These are phyloP conservation scores for Lacanobia wlatinum DNA, from an alignment of 2,888 invertebrate species.

Conservation along the genomic window DNA sequence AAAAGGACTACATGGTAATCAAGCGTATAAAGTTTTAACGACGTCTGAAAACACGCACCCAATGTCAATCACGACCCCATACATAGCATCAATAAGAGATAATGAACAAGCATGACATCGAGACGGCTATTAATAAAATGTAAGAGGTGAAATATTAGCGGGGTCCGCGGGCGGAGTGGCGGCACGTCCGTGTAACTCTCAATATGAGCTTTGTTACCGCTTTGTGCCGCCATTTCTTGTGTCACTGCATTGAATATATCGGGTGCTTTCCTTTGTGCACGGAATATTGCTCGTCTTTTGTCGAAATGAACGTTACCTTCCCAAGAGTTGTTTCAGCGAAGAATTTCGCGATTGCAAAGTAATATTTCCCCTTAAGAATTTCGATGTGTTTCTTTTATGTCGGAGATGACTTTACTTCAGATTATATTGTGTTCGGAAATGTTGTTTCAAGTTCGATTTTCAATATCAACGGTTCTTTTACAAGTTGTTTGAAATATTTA, in stretches of 20 bases:
- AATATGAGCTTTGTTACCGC: constrained; percentile 90
- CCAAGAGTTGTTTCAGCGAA: constrained; percentile 89
- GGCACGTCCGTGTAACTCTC: constrained; percentile 81
- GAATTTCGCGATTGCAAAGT: constrained; percentile 90
- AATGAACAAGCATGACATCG: constrained; percentile 49
- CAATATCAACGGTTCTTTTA: constrained; percentile 75
- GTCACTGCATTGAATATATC: constrained; percentile 91
- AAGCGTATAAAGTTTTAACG: neutral
- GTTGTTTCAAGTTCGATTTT: constrained; percentile 80
- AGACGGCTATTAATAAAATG: constrained; percentile 52
- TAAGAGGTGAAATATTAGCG: constrained; percentile 60
- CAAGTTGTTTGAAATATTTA: constrained; percentile 66
- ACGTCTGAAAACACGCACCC: neutral
- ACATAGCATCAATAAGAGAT: constrained; percentile 34
- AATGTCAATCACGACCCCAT: constrained; percentile 1
- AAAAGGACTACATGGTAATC: neutral
- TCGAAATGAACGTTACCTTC: constrained; percentile 90
- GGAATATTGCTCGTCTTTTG: constrained; percentile 90
- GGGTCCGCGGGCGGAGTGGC: constrained; percentile 47
- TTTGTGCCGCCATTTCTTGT: constrained; percentile 89
- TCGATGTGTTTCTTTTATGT: constrained; percentile 90
- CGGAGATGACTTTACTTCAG: constrained; percentile 87
- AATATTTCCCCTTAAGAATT: constrained; percentile 90
- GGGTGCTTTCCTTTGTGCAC: constrained; percentile 89
- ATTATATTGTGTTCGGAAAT: constrained; percentile 86